Base-by-base conservation (phyloP, 2,888 invertebrate genomes). In the Pediacus dermestoides region DNA sequence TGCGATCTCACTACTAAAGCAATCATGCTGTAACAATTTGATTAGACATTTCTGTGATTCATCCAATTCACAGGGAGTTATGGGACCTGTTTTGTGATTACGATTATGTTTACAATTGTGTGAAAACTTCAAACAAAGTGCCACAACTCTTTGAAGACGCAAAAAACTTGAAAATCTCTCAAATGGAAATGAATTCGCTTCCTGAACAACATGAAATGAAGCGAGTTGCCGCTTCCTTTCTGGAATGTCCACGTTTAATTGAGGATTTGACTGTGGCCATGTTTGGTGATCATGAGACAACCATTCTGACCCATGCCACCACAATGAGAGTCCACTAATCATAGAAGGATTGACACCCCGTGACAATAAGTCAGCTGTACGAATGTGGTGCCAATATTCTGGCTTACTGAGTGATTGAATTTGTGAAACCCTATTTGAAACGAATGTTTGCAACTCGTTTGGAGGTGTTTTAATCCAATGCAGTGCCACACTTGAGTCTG, bases 391-490 rank as follows among this genome's bases (percentile, higher is more conserved):
- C 42, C 42, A 46, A 16, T 28, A 10, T 2, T 16, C 14, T 2
- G 25, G 2, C 7, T 21, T 33, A 1, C 37, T 40, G 10, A 37
- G 16, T 7, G 18, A 9, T 23, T 41, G 34, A 12, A 44, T 41
- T 26, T 41, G 34, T 1, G 30, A 1, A 1, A 41, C 44, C 1
- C 44, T 30, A 16, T 44, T 37, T 2, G 35, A 26, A 8, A 44
- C 35, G 36, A 41, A 41, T 2, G 25, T 41, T 30, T 41, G 32
- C 33, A 27, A 37, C 7, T 16, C 18, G 3, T 25, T 13, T 12
- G 33, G 30, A 4, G 11, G 7, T 26, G 15, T 23, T 1, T 16
- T 25, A 3, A 41, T 30, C 37, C 41, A 41, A 12, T 10, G 8
- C 6, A 42, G 18, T 12, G 23, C 10, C 8, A 38, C 33, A 6